These are phyloP conservation scores for Hoplias malabaricus DNA, from an alignment of 2,113 vertebrate species.

Conservation along the genomic window DNA sequence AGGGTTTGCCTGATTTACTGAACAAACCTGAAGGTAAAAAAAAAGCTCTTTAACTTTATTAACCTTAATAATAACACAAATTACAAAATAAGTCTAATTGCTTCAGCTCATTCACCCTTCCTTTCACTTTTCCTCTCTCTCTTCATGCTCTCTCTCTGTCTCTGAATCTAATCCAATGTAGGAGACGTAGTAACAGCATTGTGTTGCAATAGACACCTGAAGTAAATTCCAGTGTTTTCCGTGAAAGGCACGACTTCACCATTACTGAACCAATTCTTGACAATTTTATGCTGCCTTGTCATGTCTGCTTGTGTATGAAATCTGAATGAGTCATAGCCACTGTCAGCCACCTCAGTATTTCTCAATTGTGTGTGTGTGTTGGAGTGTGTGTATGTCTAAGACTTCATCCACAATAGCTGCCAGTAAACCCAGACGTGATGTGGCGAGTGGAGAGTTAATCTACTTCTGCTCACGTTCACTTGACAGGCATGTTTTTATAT, in stretches of 20 bases:
- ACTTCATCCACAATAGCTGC: background rate
- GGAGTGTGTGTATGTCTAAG: background rate
- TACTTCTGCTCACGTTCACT: background rate
- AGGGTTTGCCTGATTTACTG: conserved; percentile 35
- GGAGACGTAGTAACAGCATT: background rate
- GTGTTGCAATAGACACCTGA: background rate
- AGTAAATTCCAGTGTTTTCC: background rate
- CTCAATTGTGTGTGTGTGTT: background rate
- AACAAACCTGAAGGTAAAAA: conserved; percentile 34
- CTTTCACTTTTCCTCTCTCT: background rate
- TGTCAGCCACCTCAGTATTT: conserved; percentile 3
- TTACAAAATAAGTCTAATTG: background rate
- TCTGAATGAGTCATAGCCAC: background rate
- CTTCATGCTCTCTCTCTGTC: background rate
- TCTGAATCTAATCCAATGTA: background rate
- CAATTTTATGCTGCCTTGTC: background rate
- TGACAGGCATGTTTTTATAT: background rate
- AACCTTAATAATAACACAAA: background rate
- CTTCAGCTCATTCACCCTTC: background rate
- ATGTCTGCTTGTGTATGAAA: conserved; percentile 3
- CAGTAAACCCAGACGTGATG: background rate
- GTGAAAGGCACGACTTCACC: background rate
- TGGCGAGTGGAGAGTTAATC: background rate
- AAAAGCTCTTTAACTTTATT: background rate
- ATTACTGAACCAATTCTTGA: background rate